Conservation (phyloP, 2,113 vertebrate species). For the Sporophila hypoxantha region DNA sequence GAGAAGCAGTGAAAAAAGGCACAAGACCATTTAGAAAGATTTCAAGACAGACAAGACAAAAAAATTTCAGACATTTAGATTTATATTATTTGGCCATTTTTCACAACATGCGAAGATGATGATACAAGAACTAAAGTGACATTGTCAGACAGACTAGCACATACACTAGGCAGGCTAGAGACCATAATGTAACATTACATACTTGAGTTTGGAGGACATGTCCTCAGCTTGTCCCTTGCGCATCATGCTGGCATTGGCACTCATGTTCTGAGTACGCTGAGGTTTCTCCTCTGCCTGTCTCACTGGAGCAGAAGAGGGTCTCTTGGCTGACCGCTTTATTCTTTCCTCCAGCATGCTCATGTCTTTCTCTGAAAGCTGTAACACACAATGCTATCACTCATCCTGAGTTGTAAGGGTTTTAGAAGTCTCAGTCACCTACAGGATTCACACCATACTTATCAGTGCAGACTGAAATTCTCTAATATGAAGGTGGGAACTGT, state of each 20-base stretch:
- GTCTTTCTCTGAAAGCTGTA: conserved; percentile 94
- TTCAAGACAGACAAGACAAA: conserved; percentile 74
- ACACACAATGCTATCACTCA: background rate
- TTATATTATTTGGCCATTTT: conserved; percentile 9
- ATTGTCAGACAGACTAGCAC: conserved; percentile 33
- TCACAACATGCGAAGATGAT: conserved; percentile 62
- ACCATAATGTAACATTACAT: conserved; percentile 35
- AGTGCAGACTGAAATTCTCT: background rate
- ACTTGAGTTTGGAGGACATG: conserved; percentile 94
- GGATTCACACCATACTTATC: background rate
- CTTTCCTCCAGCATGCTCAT: conserved; percentile 98
- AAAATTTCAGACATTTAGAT: conserved; percentile 66
- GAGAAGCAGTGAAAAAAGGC: conserved; percentile 87
- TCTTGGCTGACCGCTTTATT: conserved; percentile 95
- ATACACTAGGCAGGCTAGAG: conserved; percentile 2
- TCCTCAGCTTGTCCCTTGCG: conserved; percentile 86
- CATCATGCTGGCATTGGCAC: conserved; percentile 76
- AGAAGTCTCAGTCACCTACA: background rate
- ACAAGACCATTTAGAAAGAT: conserved; percentile 82
- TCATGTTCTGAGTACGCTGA: conserved; percentile 74
- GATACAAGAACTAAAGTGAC: conserved; percentile 52
- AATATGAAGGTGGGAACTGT: background rate
- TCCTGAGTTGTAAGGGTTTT: background rate
- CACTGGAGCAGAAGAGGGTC: conserved; percentile 70
- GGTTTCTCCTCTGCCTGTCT: conserved; percentile 81